Conservation (phyloP, 2,888 invertebrate species). For the Lypha dubia region DNA sequence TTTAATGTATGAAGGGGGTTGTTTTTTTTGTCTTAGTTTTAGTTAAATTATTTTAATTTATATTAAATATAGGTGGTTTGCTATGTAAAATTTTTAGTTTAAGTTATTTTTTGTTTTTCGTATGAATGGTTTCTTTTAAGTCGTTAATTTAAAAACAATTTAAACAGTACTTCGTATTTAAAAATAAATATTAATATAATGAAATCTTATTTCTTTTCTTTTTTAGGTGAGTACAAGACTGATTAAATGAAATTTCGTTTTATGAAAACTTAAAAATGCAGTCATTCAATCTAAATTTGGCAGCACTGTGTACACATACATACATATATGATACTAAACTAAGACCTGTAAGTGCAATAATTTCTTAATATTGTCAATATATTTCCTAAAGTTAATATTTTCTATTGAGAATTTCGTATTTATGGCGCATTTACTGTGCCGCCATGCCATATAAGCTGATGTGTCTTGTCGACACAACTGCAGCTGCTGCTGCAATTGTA, state of each 20-base stretch:
- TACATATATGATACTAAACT: not conserved
- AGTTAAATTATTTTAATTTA: not conserved
- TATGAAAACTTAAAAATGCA: not conserved
- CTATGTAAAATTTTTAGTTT: slow-evolving; percentile 1
- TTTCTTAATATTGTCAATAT: too few species aligned
- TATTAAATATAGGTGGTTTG: not conserved
- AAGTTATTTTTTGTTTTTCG: not conserved
- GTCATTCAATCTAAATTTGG: not conserved
- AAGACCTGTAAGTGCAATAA: slow-evolving; percentile 1
- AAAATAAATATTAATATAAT: not conserved
- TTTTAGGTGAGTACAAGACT: slow-evolving; percentile 47
- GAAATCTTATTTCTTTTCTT: slow-evolving; percentile 20
- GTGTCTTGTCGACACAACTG: not conserved
- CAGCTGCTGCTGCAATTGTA: not conserved
- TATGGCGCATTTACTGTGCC: too few species aligned
- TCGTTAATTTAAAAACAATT: not conserved
- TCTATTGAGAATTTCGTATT: too few species aligned
- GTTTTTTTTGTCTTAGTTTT: not conserved
- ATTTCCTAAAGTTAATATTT: too few species aligned
- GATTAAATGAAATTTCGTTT: not conserved
- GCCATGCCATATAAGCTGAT: too few species aligned
- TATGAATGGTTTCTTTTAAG: not conserved
- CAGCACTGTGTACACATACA: not conserved
- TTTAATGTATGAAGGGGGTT: not conserved
- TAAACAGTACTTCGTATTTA: not conserved